phyloP scores from a whole-genome alignment of 2,888 invertebrate species.

The Cantharis nigra region DNA sequence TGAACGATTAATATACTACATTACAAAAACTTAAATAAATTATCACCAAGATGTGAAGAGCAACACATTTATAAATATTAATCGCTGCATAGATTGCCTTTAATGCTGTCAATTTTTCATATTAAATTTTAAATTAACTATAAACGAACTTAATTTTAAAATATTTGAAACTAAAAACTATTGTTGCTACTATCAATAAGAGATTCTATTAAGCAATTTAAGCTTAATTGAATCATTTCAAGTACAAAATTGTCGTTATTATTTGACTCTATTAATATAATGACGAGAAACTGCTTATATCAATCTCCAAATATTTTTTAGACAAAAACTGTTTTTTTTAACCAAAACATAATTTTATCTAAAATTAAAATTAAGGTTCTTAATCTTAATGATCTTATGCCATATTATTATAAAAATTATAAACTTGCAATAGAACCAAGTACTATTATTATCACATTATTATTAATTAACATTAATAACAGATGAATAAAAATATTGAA shows the following conservation, averaged over 20 bases:
- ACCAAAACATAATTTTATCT: too few species aligned
- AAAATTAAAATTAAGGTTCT: background rate
- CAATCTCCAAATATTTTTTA: background rate
- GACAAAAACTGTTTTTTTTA: too few species aligned
- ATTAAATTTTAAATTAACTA: background rate
- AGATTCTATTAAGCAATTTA: background rate
- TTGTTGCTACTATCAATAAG: background rate
- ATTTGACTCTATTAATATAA: background rate
- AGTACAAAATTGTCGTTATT: background rate
- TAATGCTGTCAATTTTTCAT: background rate
- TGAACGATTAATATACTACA: background rate
- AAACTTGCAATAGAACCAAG: background rate
- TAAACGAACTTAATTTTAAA: background rate
- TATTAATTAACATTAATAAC: background rate
- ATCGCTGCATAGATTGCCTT: background rate
- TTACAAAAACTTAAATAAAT: background rate
- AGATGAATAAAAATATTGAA: background rate
- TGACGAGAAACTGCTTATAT: background rate
- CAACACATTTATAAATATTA: background rate
- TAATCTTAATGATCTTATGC: too few species aligned
- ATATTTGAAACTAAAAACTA: background rate
- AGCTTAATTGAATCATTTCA: background rate
- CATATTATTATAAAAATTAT: background rate
- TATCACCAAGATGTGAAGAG: background rate
- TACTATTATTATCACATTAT: too few species aligned